These are phyloP conservation scores for Drosophila ochracea DNA, from an alignment of 2,888 invertebrate species.

Conservation along the genomic window DNA sequence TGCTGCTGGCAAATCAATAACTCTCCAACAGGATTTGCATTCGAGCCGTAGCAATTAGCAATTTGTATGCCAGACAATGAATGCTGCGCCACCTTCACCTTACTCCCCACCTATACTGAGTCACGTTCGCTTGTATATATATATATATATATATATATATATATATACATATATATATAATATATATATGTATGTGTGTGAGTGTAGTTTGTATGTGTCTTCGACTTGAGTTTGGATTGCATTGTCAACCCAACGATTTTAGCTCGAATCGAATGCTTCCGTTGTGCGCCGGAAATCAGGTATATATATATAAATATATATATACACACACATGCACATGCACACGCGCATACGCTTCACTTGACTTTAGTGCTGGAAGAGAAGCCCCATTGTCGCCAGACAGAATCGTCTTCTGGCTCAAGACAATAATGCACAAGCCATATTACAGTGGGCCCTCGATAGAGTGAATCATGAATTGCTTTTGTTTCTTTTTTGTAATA, in stretches of 20 bases:
- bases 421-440: conserved; percentile 40
- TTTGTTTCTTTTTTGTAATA: neutral
- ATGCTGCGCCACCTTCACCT: conserved; percentile 1
- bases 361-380: conserved; percentile 23
- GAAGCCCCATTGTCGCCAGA: conserved; percentile 59
- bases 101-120: conserved; percentile 25
- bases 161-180: neutral
- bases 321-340: conserved; percentile 12
- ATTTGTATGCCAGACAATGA: conserved; percentile 68
- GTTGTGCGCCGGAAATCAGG: conserved; percentile 74
- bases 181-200: conserved; percentile 37
- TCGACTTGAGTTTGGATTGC: conserved; percentile 35
- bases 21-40: conserved; percentile 70
- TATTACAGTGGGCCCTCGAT: conserved; percentile 28
- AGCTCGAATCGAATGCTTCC: conserved; percentile 72
- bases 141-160: conserved; percentile 4
- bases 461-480: conserved; percentile 8
- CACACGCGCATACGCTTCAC: conserved; percentile 11
- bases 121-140: conserved; percentile 45
- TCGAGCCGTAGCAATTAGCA: conserved; percentile 58
- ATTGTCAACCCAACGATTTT: conserved; percentile 47
- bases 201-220: conserved; percentile 30
- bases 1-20: conserved; percentile 68
- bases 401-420: conserved; percentile 37
- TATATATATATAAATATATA: conserved; percentile 51